Base-by-base conservation (phyloP, 2,113 vertebrate genomes). In the Nesoenas mayeri region DNA sequence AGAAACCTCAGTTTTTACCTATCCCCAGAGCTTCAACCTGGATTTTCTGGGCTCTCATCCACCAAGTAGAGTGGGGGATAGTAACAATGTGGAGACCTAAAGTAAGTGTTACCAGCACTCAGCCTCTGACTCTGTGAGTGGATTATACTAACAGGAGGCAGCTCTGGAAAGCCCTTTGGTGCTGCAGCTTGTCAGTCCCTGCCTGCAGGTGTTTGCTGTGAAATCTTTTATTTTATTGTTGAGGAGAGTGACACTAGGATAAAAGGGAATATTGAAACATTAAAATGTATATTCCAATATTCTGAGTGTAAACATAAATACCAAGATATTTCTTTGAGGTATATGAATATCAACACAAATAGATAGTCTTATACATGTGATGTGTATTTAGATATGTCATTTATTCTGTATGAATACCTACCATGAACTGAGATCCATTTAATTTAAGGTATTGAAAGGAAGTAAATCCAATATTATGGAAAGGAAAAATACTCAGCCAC, bases 1-100 rank as follows among this genome's bases (percentile, higher is more conserved):
- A 96, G 95, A 95, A 94, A 94, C 58, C 82, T 96, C 93, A 82
- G 67, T 40, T 96, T 36, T 92, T 90, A 91, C 40, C n/a, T 92
- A 36, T 89, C 51, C 64, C 71, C 86, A 95, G 91, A 93, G 61
- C 77, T 93, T 94, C 95, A 81, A 6, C 51, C 9, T 88, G 40
- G 29, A 80, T 66, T 32, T 81, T 78, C 56, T 78, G 88, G 87
- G 57, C 81, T 96, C 74, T 89, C 58, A 71, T 79, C 21, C 32
- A 53, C 10, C 29, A 58, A 47, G 36, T 26, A 56, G 54, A 81
- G 54, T 29, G 51, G 67, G 79, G 48, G 72, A 84, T 93, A 89
- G 85, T 89, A 91, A 54, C n/a, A 66, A 38, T 28, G 40, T 28
- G 40, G 71, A 93, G 62, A 91, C 83, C 78, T 95, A 94, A 97